Evolutionary conservation across 2,888 invertebrate species (phyloP), one percentile per base, ranked within the genome.

Genomic region (Blera fallax): DNA sequence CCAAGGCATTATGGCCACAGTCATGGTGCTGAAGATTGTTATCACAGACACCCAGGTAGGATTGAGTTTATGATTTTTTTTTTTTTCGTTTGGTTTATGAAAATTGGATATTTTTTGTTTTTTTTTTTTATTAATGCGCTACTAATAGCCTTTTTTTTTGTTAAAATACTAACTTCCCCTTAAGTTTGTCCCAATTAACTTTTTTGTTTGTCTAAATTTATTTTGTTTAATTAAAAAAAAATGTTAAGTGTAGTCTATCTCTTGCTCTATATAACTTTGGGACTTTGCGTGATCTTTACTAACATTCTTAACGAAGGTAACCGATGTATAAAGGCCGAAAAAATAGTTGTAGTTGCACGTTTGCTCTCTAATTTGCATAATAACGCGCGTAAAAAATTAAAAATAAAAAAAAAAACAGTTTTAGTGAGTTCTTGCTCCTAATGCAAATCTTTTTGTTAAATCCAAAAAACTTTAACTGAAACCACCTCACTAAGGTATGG

Each of bases 401-500:
- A 37, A 40, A 69, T n/a, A 54, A 21, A 32, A 10, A 32, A 29
- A 32, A 32, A 14, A 29, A 24, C 24, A 34, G 29, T 24, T 29
- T 56, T 7, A 6, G 29, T 14, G 16, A 45, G 32, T 21, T 16
- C 32, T 21, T n/a, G 18, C 14, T 64, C 3, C 16, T 50, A 78
- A 78, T 78, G 56, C 50, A 48, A 56, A 18, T 56, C 37, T 74
- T 64, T 40, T 60, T 54, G 18, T 52, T 60, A 48, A 37, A 56
- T 34, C 65, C 18, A 50, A 74, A 64, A 32, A 48, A 48, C 32
- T 70, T 54, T 48, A 74, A 54, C n/a, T 45, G 56, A 76, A n/a
- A n/a, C n/a, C n/a, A 77, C 56, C 40, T 27, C 62, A 82, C 84
- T 81, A 94, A 96, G 97, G 97, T 92, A 97, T 97, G 96, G 97